Percentiles rank a stretch among this genome's conserved stretches.
phyloP scores from a whole-genome alignment of 2,797 vertebrate species.

The Pangasius sanitwongsei region DNA sequence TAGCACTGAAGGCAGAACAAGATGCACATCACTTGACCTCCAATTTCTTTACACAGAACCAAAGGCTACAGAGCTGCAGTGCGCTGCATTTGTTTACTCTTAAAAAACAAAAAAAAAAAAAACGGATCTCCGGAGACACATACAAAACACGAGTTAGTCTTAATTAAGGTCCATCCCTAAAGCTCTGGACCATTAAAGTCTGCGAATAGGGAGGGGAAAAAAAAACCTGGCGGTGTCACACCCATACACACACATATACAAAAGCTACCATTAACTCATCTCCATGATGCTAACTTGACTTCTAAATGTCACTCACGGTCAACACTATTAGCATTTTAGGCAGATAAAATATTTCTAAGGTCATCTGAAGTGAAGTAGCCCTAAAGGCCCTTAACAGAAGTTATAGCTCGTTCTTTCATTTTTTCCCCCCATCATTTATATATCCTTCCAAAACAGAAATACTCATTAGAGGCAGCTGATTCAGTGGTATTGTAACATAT shows the following conservation, averaged over 20 bases:
- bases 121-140: conserved; percentile 19
- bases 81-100: conserved; percentile 22
- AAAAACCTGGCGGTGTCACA: background rate
- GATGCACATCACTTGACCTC: conserved; percentile 40
- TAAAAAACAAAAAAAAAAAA: background rate
- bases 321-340: conserved; percentile 3
- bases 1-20: conserved; percentile 56
- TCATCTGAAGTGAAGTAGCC: background rate
- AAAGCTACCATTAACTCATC: background rate
- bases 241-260: background rate
- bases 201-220: background rate
- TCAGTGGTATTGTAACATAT: background rate
- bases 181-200: background rate
- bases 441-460: background rate
- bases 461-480: background rate
- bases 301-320: conserved; percentile 6
- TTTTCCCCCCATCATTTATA: background rate
- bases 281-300: background rate
- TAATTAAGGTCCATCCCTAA: conserved; percentile 21
- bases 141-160: conserved; percentile 23
- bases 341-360: background rate
- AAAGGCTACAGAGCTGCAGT: conserved; percentile 37
- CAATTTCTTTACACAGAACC: conserved; percentile 36
- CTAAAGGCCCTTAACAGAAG: background rate
- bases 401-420: background rate